Base-by-base conservation (phyloP, 1,140 invertebrate genomes). In the Drosophila aff. region DNA sequence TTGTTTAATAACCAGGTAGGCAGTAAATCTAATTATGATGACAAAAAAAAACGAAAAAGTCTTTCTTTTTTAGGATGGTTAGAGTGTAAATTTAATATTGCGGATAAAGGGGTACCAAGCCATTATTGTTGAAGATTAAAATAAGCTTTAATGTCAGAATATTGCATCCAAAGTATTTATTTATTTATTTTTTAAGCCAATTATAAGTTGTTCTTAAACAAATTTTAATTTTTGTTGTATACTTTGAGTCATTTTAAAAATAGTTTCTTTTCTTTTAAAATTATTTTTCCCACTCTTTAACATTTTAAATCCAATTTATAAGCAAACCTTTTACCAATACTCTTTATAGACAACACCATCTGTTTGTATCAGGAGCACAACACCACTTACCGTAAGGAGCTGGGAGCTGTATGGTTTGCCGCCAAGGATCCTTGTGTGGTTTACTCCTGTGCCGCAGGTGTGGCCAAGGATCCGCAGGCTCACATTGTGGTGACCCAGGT, bases 401-500 rank as follows among this genome's bases (percentile, higher is more conserved):
- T 91, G 4, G 85, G 85, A 11, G 79, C 86, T 2, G 86, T 90
- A 13, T 90, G 85, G 85, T 90, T 90, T 61, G 75, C 71, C 26
- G 5, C 75, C 2, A 67, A 57, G 28, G 72, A 91, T 52, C 83
- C 77, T 41, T 90, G 85, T 41, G n/a, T 85, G 59, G 79, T 90
- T 10, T 90, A 90, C 60, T 57, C 75, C 7, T 90, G 85, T 33
- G 86, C 82, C n/a, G 85, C 85, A 15, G 85, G 86, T 4, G 85
- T 85, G 16, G 79, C 64, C 11, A 33, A 33, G 40, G 44, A 76
- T 28, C 76, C 76, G 1, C 68, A 81, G 38, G 83, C 86, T 3
- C 87, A 91, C 23, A 91, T 91, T 15, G 73, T 85, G 9, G 87
- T 76, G 16, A 92, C 75, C 0, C 91, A 76, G 11, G 92, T 92